Evolutionary conservation across 2,113 vertebrate species (phyloP), one percentile per base, ranked within the genome.

Genomic region (Dermatemys mawii): DNA sequence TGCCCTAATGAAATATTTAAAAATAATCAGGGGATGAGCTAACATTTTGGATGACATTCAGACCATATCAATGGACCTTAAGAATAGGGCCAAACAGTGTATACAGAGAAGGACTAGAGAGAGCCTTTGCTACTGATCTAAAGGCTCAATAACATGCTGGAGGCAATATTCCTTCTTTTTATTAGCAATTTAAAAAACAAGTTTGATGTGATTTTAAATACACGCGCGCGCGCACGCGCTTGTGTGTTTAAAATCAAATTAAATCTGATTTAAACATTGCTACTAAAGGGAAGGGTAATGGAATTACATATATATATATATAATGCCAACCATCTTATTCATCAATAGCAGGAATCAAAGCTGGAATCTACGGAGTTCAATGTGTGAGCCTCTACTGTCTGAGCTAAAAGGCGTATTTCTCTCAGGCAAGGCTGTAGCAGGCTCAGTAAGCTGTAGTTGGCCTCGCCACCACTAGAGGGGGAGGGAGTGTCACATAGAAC

Each of bases 1-100:
- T 63, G 79, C 6, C 1, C 14, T 91, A 96, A 94, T 94, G 81
- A 90, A 90, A 92, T 95, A 93, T 92, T 96, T 96, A 79, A 93
- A 94, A 91, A 82, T 63, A 91, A 60, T 89, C 78, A 94, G 73
- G 90, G 84, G 81, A 83, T 96, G 91, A 97, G 88, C 92, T 93
- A 96, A 93, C 55, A 84, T 93, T 85, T 97, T 95, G 82, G 26
- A 95, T 89, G 63, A 55, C 29, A 63, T 90, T 92, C 93, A 89
- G 54, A 83, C 79, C 87, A 44, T 55, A 35, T 88, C 60, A 84
- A 76, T 55, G 86, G 60, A 84, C 75, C 78, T 93, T 96, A 86
- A 92, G 46, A 95, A 63, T 80, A 86, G 55, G 70, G 35, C 38
- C 44, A 84, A 84, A 53, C 60, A 2, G n/a, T 92, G 38, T 90